These are phyloP conservation scores for Halictus ligatus DNA, from an alignment of 2,888 invertebrate species.

Conservation along the genomic window DNA sequence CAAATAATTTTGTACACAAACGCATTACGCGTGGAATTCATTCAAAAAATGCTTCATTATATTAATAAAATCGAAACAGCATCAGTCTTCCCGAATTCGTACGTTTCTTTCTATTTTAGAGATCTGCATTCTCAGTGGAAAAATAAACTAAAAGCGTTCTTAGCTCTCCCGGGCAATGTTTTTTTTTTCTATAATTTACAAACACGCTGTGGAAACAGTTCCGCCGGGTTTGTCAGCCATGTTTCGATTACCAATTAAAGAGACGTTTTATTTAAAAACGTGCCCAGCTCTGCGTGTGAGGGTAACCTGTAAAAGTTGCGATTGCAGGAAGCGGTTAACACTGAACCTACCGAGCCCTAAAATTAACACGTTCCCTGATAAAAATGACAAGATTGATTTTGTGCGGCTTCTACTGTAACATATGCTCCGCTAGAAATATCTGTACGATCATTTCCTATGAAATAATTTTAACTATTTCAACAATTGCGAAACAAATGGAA, in stretches of 20 bases:
- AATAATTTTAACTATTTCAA: too few species aligned
- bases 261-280: neutral
- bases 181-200: neutral
- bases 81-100: neutral
- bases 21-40: neutral
- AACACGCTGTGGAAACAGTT: neutral
- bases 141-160: neutral
- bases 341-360: too few species aligned
- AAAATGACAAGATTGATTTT: too few species aligned
- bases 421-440: too few species aligned
- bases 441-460: too few species aligned
- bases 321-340: neutral
- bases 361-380: too few species aligned
- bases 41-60: neutral
- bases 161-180: neutral
- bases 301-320: slow-evolving; percentile 39
- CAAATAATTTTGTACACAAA: neutral
- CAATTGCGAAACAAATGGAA: too few species aligned
- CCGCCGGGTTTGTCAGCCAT: too few species aligned
- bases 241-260: neutral
- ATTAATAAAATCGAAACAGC: neutral
- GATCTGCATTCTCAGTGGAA: neutral
- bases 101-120: neutral
- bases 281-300: slow-evolving; percentile 26
- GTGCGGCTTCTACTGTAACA: too few species aligned